Conservation (phyloP, 2,797 vertebrate genomes). For the Bryconaethiops microstoma region DNA sequence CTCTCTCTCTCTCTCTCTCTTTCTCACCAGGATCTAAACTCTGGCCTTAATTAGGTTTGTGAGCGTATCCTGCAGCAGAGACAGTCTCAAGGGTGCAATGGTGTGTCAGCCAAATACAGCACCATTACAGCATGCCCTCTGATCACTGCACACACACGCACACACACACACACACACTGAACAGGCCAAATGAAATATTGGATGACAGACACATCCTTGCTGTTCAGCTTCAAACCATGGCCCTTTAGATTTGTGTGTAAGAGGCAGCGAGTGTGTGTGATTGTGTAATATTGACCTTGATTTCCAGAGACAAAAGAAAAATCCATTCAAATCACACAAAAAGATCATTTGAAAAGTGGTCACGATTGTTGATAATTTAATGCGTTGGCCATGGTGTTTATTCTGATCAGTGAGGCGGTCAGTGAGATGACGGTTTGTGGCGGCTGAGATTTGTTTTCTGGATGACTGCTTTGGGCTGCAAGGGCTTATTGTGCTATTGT, state of each 20-base stretch:
- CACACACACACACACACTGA: background rate
- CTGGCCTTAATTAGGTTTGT: slow-evolving; percentile 46
- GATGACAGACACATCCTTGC: background rate
- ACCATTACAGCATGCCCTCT: slow-evolving; percentile 17
- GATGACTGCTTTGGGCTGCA: background rate
- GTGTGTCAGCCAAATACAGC: slow-evolving; percentile 28
- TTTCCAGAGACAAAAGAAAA: too few relatives aligned
- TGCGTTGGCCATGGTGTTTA: background rate
- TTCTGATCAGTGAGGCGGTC: background rate
- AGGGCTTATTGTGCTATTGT: background rate
- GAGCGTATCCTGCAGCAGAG: slow-evolving; percentile 15
- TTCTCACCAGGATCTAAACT: slow-evolving; percentile 28
- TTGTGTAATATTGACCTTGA: background rate
- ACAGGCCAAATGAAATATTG: background rate
- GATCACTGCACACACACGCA: background rate
- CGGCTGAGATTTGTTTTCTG: background rate
- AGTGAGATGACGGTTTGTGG: background rate
- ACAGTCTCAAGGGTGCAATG: slow-evolving; percentile 36
- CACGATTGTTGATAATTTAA: background rate
- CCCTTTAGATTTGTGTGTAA: background rate
- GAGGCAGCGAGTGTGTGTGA: background rate
- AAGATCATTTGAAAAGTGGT: background rate
- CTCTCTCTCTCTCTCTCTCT: slow-evolving; percentile 11
- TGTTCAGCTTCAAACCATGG: background rate
- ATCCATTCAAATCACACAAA: background rate